Evolutionary conservation across 2,888 invertebrate genomes (phyloP).

Genomic region (Strigamia crassipes): DNA sequence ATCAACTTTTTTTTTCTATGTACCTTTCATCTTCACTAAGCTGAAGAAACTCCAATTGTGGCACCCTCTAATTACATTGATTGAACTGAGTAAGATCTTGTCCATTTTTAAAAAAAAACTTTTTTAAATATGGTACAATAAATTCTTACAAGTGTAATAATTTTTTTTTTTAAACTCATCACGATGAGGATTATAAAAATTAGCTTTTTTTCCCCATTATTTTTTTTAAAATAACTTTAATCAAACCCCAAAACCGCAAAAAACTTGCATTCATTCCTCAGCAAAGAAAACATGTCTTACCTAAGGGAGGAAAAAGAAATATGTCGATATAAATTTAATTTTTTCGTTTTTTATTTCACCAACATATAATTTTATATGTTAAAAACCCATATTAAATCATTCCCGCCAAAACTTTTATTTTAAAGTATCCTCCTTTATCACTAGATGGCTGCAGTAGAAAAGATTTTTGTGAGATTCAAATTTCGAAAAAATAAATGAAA

Average conservation of each 20-base stretch:
- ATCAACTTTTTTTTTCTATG: constrained; percentile 7
- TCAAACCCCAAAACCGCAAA: not conserved
- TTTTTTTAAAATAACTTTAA: not conserved
- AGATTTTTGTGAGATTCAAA: not conserved
- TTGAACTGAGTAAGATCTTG: constrained; percentile 38
- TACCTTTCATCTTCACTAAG: constrained; percentile 10
- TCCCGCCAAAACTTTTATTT: constrained; percentile 1
- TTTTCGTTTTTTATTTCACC: too few relatives aligned
- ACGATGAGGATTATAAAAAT: not conserved
- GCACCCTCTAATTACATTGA: constrained; percentile 40
- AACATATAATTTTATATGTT: not conserved
- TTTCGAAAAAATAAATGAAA: not conserved
- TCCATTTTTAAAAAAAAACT: not conserved
- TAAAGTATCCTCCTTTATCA: constrained; percentile 4
- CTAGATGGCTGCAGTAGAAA: constrained; percentile 35
- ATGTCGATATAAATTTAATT: not conserved
- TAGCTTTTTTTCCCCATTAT: not conserved
- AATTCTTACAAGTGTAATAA: not conserved
- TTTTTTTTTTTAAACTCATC: not conserved
- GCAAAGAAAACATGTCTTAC: not conserved
- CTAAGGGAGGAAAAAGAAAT: not conserved
- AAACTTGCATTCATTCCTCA: not conserved
- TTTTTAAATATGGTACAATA: not conserved
- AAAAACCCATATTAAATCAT: not conserved
- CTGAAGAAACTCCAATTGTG: constrained; percentile 37